These are phyloP conservation scores for Mus caroli DNA, from an alignment of 2,797 vertebrate genomes.

Conservation along the genomic window DNA sequence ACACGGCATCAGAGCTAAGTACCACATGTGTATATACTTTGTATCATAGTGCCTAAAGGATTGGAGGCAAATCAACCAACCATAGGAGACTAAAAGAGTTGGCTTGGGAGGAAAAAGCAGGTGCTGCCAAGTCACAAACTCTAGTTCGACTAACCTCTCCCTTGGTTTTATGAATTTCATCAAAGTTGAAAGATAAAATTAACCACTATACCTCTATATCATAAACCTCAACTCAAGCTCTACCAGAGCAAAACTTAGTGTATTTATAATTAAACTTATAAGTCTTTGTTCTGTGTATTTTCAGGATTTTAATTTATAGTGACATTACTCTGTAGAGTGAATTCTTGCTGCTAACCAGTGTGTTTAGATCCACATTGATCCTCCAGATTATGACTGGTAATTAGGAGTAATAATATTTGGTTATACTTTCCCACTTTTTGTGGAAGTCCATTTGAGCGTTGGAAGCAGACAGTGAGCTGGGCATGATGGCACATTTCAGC, in stretches of 20 bases:
- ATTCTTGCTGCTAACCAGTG: background rate
- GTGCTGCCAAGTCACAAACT: background rate
- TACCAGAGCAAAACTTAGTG: background rate
- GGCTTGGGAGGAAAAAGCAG: background rate
- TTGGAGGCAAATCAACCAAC: background rate
- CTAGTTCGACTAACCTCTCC: background rate
- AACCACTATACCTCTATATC: background rate
- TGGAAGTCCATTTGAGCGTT: background rate
- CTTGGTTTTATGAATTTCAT: background rate
- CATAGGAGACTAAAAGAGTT: background rate
- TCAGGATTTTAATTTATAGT: background rate
- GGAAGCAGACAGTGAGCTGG: background rate
- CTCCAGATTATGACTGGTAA: background rate
- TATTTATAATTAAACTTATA: conserved; percentile 36
- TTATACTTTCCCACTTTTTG: background rate
- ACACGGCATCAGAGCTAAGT: background rate
- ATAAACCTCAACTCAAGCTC: background rate
- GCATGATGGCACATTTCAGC: background rate
- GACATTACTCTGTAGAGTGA: background rate
- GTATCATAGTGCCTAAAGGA: background rate
- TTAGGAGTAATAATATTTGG: background rate
- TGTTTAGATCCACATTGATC: background rate
- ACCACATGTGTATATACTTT: background rate
- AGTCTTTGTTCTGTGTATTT: background rate
- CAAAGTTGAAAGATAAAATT: background rate